Conservation (phyloP, 2,888 invertebrate species). For the Tetranychus piercei region DNA sequence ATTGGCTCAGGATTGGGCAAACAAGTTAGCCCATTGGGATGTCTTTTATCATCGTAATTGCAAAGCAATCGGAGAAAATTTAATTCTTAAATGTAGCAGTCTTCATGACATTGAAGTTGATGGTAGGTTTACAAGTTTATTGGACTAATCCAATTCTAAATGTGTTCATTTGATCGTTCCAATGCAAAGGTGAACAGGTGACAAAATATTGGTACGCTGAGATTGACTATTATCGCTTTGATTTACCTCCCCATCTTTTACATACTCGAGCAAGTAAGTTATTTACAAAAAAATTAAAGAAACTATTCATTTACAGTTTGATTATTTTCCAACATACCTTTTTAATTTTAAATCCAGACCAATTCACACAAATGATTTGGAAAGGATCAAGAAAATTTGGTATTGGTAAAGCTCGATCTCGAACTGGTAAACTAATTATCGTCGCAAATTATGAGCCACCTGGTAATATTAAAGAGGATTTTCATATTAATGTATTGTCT, state of each 20-base stretch:
- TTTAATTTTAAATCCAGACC: slow-evolving; percentile 28
- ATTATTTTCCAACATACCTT: too few species aligned
- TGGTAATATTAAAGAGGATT: slow-evolving; percentile 32
- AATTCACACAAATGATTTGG: slow-evolving; percentile 35
- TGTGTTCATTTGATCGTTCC: not conserved
- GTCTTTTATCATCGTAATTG: slow-evolving; percentile 54
- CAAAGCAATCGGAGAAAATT: slow-evolving; percentile 56
- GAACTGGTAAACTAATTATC: slow-evolving; percentile 32
- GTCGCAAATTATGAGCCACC: slow-evolving; percentile 34
- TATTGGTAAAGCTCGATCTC: slow-evolving; percentile 32
- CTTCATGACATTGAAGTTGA: slow-evolving; percentile 23
- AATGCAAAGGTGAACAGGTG: slow-evolving; percentile 48
- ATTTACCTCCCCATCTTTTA: slow-evolving; percentile 50
- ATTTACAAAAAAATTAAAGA: not conserved
- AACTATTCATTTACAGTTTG: not conserved
- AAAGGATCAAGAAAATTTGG: slow-evolving; percentile 33
- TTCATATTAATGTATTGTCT: slow-evolving; percentile 31
- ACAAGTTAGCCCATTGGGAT: slow-evolving; percentile 60
- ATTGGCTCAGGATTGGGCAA: slow-evolving; percentile 69
- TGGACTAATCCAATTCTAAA: slow-evolving; percentile 7
- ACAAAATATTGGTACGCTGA: slow-evolving; percentile 64
- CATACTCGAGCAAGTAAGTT: slow-evolving; percentile 54
- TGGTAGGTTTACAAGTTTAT: slow-evolving; percentile 13
- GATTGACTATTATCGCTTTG: slow-evolving; percentile 52
- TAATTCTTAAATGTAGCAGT: slow-evolving; percentile 37